A percentile compares a stretch with the other conserved stretches of the same genome.
These are phyloP conservation scores for Menura novaehollandiae DNA, from an alignment of 2,113 vertebrate species.

Conservation along the genomic window DNA sequence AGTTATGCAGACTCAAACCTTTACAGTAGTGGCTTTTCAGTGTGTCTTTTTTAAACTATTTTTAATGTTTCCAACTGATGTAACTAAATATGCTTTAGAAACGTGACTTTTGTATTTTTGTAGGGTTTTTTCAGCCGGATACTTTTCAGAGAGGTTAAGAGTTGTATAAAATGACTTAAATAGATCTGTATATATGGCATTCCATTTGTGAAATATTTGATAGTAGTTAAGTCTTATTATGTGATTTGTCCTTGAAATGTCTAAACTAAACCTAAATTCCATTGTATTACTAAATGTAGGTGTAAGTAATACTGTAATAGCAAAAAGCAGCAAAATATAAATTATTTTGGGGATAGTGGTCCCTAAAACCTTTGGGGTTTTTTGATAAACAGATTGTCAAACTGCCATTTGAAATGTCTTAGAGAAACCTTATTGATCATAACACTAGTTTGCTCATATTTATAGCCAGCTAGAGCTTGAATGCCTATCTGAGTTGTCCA, in stretches of 20 bases:
- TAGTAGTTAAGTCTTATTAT: background rate
- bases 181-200: background rate
- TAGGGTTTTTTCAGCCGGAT: background rate
- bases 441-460: background rate
- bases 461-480: background rate
- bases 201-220: background rate
- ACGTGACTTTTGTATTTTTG: background rate
- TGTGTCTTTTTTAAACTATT: background rate
- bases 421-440: background rate
- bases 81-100: constrained; percentile 17
- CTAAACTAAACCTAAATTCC: background rate
- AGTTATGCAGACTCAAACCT: background rate
- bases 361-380: background rate
- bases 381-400: background rate
- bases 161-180: background rate
- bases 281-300: background rate
- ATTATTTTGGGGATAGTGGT: background rate
- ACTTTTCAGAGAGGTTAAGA: background rate
- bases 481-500: background rate
- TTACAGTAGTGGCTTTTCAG: background rate
- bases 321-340: background rate
- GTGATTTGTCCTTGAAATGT: background rate
- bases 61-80: background rate
- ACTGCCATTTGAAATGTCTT: background rate
- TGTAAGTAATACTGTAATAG: background rate